Percentiles rank a stretch among this genome's conserved stretches.
Evolutionary conservation across 2,888 invertebrate genomes (phyloP).

Genomic region (Cyrtodaria siliqua): DNA sequence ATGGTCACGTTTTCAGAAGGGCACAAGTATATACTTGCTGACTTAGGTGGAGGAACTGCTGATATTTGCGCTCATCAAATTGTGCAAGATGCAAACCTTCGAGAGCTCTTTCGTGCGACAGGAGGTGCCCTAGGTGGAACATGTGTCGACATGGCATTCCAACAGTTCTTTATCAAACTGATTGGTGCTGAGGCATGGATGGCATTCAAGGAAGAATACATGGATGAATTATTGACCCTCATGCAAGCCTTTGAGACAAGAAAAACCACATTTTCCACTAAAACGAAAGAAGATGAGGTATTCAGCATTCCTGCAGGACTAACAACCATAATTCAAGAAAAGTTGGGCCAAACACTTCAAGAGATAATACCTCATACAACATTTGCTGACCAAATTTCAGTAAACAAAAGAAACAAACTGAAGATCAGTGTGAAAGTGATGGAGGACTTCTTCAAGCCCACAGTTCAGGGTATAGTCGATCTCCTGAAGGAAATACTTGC

Average conservation of each 20-base stretch:
- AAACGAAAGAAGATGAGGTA: not conserved
- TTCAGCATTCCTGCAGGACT: slow-evolving; percentile 15
- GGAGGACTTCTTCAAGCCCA: slow-evolving; percentile 11
- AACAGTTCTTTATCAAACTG: slow-evolving; percentile 14
- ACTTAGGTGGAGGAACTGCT: slow-evolving; percentile 39
- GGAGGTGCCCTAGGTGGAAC: slow-evolving; percentile 34
- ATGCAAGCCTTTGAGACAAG: slow-evolving; percentile 27
- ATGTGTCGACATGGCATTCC: slow-evolving; percentile 16
- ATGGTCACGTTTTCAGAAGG: slow-evolving; percentile 10
- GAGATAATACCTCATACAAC: not conserved
- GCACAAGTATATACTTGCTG: slow-evolving; percentile 36
- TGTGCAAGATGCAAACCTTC: slow-evolving; percentile 8
- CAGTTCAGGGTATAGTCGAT: slow-evolving; percentile 15
- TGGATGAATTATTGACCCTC: slow-evolving; percentile 22
- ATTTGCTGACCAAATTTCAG: slow-evolving; percentile 1
- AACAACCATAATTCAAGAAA: not conserved
- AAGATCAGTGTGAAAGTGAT: slow-evolving; percentile 5
- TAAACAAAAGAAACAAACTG: slow-evolving; percentile 1
- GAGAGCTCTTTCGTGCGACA: slow-evolving; percentile 30
- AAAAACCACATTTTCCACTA: slow-evolving; percentile 14
- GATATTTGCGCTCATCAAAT: slow-evolving; percentile 41
- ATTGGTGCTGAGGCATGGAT: slow-evolving; percentile 16
- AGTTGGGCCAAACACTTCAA: not conserved
- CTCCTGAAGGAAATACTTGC: slow-evolving; percentile 6
- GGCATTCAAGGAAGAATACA: slow-evolving; percentile 18